These are phyloP conservation scores for Diorhabda elongata DNA, from an alignment of 1,140 invertebrate genomes.

Conservation along the genomic window DNA sequence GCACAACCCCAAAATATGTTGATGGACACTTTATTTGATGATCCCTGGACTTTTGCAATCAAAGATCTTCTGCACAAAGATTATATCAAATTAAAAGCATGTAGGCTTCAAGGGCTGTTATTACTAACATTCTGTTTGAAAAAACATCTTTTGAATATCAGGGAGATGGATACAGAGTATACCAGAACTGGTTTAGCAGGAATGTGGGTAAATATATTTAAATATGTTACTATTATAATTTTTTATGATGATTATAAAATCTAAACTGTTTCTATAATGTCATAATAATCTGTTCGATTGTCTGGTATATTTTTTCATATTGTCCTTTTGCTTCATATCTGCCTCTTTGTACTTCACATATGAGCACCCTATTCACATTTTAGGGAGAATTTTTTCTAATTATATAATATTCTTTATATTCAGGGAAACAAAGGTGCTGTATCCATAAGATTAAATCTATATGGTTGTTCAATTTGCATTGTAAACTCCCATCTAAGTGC, in stretches of 20 bases:
- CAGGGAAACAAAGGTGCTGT: conserved; percentile 94
- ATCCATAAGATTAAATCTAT: conserved; percentile 77
- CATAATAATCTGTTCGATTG: no score
- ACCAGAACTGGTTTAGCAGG: conserved; percentile 85
- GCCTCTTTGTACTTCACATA: not conserved
- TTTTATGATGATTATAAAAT: not conserved
- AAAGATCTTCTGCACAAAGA: conserved; percentile 67
- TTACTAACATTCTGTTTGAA: conserved; percentile 71
- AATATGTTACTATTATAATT: not conserved
- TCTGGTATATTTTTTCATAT: no score
- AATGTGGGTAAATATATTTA: conserved; percentile 63
- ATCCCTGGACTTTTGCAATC: conserved; percentile 77
- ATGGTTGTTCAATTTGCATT: conserved; percentile 81
- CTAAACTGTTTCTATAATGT: not conserved
- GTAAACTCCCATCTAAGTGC: conserved; percentile 87
- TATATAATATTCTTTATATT: conserved; percentile 36
- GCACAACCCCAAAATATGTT: conserved; percentile 81
- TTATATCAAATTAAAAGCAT: conserved; percentile 73
- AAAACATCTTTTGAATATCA: conserved; percentile 72
- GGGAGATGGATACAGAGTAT: conserved; percentile 78
- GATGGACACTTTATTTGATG: conserved; percentile 73
- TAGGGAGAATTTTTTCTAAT: not conserved
- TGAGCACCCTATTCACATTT: not conserved
- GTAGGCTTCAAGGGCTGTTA: conserved; percentile 74
- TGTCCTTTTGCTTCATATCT: no score